Base-by-base conservation (phyloP, 2,797 vertebrate genomes). In the Coccyzus lansbergi region DNA sequence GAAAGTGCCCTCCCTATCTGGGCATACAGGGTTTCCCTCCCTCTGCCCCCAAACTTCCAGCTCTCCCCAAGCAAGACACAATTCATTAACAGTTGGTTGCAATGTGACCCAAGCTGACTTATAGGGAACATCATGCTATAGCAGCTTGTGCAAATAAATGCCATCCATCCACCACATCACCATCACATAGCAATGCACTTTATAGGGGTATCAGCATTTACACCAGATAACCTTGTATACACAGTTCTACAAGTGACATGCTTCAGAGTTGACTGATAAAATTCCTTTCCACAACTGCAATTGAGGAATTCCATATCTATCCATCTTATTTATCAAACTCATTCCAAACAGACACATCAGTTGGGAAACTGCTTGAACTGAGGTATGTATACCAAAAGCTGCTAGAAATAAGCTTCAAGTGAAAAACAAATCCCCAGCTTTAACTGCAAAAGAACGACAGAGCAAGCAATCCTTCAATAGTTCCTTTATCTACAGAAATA, bases 81-180 rank as follows among this genome's bases (percentile, higher is more conserved):
- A 24, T 2, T n/a, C 13, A 2, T 29, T 4, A 19, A 28, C 2
- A 6, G n/a, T 4, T 53, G 19, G 20, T 26, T 58, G 46, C 58
- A 75, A 29, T n/a, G 42, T 0, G 2, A 20, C 34, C 25, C 38
- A 12, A 12, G 7, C 25, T 25, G 25, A 19, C 33, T 78, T n/a
- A 13, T 0, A 1, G 10, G 44, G 33, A 67, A 8, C 17, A 2
- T 51, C 20, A 16, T 3, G 2, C 26, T 8, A 0, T 4, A 38
- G 24, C 13, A 40, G 29, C 15, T 15, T 26, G 3, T 1, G 40
- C 48, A 81, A 56, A 59, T 3, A n/a, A n/a, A 75, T 49, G 3
- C 51, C 7, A 1, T 17, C 5, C 11, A n/a, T 46, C 22, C 62
- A 60, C 18, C 68, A 11, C 34, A 33, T 15, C 85, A 9, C 6